A percentile compares a stretch with the other conserved stretches of the same genome.
Conservation (phyloP, 2,113 vertebrate species). For the Neoarius graeffei region DNA sequence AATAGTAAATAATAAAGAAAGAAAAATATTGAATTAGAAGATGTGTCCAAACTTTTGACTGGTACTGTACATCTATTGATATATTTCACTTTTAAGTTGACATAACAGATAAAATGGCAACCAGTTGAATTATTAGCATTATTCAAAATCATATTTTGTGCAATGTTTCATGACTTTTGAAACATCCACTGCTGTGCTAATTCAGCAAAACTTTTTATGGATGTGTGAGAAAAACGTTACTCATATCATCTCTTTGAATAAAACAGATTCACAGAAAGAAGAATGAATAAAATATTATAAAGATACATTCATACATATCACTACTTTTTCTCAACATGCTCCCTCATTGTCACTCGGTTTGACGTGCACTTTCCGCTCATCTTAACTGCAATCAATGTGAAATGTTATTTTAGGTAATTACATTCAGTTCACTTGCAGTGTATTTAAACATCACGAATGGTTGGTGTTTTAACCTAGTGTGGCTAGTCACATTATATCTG, state of each 20-base stretch:
- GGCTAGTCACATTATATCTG: slow-evolving; percentile 16
- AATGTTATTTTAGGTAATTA: slow-evolving; percentile 28
- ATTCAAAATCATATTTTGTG: background rate
- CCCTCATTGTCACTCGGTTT: background rate
- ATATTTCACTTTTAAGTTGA: background rate
- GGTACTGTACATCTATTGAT: too few species aligned
- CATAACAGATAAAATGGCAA: background rate
- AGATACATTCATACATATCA: background rate
- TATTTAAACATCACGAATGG: slow-evolving; percentile 13
- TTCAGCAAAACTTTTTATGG: background rate
- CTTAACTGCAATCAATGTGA: slow-evolving; percentile 13
- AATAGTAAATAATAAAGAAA: too few species aligned
- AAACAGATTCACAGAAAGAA: background rate
- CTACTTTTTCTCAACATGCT: background rate
- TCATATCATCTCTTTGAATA: background rate
- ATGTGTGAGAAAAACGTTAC: background rate
- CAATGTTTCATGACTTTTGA: background rate
- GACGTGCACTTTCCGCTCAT: slow-evolving; percentile 1
- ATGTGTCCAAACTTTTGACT: too few species aligned
- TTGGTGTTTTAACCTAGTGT: slow-evolving; percentile 25
- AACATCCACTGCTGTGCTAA: background rate
- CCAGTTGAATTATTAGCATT: background rate
- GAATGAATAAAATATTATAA: background rate
- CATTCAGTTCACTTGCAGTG: background rate
- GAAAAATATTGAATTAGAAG: too few species aligned